These are phyloP conservation scores for Melitaea athalia DNA, from an alignment of 2,888 invertebrate genomes.

Conservation along the genomic window DNA sequence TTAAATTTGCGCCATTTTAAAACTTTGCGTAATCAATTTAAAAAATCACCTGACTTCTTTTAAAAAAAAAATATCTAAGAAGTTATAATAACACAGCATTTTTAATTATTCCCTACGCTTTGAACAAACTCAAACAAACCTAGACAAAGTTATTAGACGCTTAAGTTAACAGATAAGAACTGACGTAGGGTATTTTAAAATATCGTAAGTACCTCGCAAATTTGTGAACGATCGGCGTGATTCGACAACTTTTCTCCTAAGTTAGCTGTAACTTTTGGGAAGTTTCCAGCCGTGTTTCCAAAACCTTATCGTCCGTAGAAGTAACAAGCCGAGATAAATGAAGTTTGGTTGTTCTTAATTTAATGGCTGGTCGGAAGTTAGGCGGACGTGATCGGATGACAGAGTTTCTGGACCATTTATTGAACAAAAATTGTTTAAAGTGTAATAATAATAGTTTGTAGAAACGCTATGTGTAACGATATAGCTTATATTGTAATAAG, in stretches of 20 bases:
- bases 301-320: slow-evolving; percentile 74
- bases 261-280: slow-evolving; percentile 64
- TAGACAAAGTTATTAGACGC: slow-evolving; percentile 28
- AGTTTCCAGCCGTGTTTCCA: slow-evolving; percentile 72
- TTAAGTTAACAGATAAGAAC: slow-evolving; percentile 60
- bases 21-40: background rate
- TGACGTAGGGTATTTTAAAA: slow-evolving; percentile 70
- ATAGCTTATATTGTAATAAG: no score
- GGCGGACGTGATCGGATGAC: slow-evolving; percentile 68
- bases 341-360: slow-evolving; percentile 80
- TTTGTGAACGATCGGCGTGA: slow-evolving; percentile 77
- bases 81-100: slow-evolving; percentile 19
- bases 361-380: slow-evolving; percentile 75
- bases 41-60: slow-evolving; percentile 8
- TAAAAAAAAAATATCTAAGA: slow-evolving; percentile 18
- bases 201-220: slow-evolving; percentile 72
- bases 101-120: slow-evolving; percentile 24
- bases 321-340: slow-evolving; percentile 80
- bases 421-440: slow-evolving; percentile 54
- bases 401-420: slow-evolving; percentile 60
- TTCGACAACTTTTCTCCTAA: slow-evolving; percentile 72
- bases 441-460: slow-evolving; percentile 5
- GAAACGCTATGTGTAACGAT: background rate
- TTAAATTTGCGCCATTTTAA: background rate
- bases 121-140: slow-evolving; percentile 27